These are phyloP conservation scores for Channa argus DNA, from an alignment of 2,113 vertebrate species.

Conservation along the genomic window DNA sequence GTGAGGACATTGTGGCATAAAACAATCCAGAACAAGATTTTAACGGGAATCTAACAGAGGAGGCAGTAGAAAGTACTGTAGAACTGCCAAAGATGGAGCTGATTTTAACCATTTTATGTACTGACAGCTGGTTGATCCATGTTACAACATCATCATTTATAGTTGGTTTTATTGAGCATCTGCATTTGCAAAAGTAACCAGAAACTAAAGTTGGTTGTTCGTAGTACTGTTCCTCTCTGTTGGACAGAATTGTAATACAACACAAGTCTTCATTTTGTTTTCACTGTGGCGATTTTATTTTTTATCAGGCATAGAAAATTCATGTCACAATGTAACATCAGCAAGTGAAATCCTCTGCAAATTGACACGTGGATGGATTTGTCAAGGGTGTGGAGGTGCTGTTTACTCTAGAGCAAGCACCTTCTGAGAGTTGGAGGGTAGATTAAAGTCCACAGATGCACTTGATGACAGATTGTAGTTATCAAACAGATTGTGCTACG, in stretches of 20 bases:
- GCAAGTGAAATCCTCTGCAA: neutral
- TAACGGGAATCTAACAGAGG: too few relatives aligned
- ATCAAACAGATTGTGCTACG: slow-evolving; percentile 55
- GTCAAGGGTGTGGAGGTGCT: neutral
- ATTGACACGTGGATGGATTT: neutral
- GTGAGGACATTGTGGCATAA: too few relatives aligned
- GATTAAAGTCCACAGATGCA: slow-evolving; percentile 48
- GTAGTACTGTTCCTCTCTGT: neutral
- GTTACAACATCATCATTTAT: too few relatives aligned
- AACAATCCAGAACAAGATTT: too few relatives aligned
- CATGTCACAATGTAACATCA: neutral
- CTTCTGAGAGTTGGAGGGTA: slow-evolving; percentile 30
- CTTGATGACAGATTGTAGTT: slow-evolving; percentile 57
- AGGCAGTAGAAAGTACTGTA: too few relatives aligned
- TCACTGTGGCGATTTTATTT: neutral
- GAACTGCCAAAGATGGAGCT: too few relatives aligned
- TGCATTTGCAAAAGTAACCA: too few relatives aligned
- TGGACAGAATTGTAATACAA: neutral
- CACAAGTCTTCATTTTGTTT: neutral
- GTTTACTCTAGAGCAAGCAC: slow-evolving; percentile 1
- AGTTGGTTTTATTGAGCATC: too few relatives aligned
- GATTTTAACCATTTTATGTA: too few relatives aligned
- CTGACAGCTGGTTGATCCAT: too few relatives aligned
- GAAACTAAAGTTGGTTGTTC: too few relatives aligned
- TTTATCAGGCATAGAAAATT: too few relatives aligned